Percentiles rank a stretch among this genome's conserved stretches.
These are phyloP conservation scores for Ylistrum balloti DNA, from an alignment of 1,140 invertebrate species.

Conservation along the genomic window DNA sequence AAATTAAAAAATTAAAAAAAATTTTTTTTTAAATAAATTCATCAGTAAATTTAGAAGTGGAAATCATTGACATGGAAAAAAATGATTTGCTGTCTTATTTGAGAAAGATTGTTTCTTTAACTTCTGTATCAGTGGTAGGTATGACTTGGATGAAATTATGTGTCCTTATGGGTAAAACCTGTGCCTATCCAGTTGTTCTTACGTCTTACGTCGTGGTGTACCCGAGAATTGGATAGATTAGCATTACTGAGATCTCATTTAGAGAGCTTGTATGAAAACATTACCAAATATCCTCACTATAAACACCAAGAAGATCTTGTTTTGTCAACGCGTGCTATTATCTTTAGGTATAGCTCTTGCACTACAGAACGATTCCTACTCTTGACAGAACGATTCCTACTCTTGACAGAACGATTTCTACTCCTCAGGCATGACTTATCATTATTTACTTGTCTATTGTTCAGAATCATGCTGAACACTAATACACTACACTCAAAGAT, in stretches of 20 bases:
- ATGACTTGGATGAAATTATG: too few relatives aligned
- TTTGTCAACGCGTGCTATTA: constrained; percentile 23
- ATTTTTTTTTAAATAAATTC: too few relatives aligned
- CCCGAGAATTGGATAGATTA: not conserved
- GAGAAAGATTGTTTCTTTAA: not conserved
- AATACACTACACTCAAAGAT: not conserved
- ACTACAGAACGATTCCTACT: not conserved
- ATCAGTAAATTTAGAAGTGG: too few relatives aligned
- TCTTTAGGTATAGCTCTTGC: not conserved
- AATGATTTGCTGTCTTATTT: not conserved
- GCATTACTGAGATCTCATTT: not conserved
- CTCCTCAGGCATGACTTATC: not conserved
- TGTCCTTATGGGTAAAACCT: not conserved
- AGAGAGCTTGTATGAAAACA: constrained; percentile 32
- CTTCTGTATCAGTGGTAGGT: too few relatives aligned
- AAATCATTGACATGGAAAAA: not conserved
- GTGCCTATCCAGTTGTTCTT: not conserved
- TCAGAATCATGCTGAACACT: not conserved
- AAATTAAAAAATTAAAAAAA: not conserved
- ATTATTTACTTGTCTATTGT: not conserved
- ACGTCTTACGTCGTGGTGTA: not conserved
- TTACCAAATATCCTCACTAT: not conserved
- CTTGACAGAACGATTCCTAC: not conserved
- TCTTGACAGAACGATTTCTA: not conserved
- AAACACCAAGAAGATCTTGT: not conserved